Evolutionary conservation across 2,797 vertebrate genomes (phyloP).

Genomic region (Ataeniobius toweri): DNA sequence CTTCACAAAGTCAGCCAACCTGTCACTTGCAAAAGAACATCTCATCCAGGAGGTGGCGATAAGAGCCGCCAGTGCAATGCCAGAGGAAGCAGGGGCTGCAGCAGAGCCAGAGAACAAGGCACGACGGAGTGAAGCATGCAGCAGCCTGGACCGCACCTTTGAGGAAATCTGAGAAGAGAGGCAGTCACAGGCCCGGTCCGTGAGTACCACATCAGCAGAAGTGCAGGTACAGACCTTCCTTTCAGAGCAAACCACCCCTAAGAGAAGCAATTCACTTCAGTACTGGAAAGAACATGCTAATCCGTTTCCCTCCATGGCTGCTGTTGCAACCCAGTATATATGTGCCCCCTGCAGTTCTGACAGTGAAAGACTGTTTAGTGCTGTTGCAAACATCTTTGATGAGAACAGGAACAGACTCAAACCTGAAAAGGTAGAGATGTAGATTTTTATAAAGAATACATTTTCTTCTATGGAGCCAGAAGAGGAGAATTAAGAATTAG

Average conservation of each 20-base stretch:
- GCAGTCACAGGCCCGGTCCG: not conserved
- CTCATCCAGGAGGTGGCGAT: constrained; percentile 3
- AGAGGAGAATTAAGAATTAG: no score
- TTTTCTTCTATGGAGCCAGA: no score
- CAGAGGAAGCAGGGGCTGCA: not conserved
- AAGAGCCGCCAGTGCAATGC: not conserved
- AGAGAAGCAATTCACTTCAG: not conserved
- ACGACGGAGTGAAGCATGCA: no score
- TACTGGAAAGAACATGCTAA: not conserved
- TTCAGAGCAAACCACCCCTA: not conserved
- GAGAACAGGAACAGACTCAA: not conserved
- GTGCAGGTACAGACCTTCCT: not conserved
- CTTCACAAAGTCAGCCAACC: constrained; percentile 2
- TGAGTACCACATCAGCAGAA: constrained; percentile 1
- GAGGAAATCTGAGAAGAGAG: not conserved
- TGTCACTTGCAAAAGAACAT: not conserved
- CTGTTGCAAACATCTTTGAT: no score
- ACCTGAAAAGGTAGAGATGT: no score
- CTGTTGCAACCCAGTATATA: not conserved
- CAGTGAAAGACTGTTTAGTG: not conserved
- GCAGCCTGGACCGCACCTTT: no score
- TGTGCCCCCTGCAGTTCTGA: not conserved
- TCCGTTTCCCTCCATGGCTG: not conserved
- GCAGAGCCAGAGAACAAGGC: not conserved
- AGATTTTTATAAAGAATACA: no score